Evolutionary conservation across 2,797 vertebrate species (phyloP).

Genomic region (Cryptoprocta ferox): DNA sequence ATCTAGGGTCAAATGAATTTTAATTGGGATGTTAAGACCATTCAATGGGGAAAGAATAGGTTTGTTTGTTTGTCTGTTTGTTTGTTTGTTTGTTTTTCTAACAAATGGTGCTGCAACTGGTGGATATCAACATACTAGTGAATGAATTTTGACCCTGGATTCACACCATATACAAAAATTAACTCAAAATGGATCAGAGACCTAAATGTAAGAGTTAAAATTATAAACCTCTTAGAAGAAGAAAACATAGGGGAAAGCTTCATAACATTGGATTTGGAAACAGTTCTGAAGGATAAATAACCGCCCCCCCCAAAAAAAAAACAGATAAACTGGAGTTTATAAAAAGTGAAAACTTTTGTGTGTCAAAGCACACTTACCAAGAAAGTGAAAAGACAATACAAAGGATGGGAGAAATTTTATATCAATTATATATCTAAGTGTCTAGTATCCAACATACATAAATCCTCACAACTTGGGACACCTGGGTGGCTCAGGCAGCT

Average conservation of each 20-base stretch:
- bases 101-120: background rate
- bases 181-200: background rate
- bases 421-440: background rate
- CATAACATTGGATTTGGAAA: background rate
- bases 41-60: background rate
- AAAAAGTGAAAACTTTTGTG: conserved; percentile 12
- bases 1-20: background rate
- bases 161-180: conserved; percentile 5
- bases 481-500: too few species aligned
- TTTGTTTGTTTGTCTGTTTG: too few species aligned
- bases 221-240: background rate
- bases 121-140: background rate
- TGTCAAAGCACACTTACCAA: background rate
- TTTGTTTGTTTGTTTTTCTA: background rate
- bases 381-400: background rate
- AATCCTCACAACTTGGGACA: background rate
- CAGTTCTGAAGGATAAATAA: background rate
- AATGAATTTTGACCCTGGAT: background rate
- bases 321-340: background rate
- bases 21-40: background rate
- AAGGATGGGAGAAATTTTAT: background rate
- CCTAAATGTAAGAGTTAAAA: background rate
- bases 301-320: background rate
- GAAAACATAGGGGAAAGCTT: background rate
- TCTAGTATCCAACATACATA: background rate